Evolutionary conservation across 2,888 invertebrate genomes (phyloP), one percentile per base, ranked within the genome.

Genomic region (Diloba caeruleocephala): DNA sequence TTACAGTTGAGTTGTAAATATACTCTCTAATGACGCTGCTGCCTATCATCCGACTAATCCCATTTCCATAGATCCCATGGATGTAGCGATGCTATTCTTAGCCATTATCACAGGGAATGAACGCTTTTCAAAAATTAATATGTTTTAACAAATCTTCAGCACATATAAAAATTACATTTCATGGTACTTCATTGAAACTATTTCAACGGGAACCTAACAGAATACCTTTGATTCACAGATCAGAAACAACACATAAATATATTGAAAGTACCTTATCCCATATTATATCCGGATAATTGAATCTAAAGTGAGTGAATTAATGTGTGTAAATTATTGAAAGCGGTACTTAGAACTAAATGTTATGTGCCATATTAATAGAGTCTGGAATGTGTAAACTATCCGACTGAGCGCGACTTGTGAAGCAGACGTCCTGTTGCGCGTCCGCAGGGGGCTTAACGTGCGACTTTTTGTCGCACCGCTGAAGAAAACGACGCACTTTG

Each of bases 391-490:
- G 75, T 76, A 74, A 76, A 73, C 59, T 62, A 50, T 59, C 25
- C 23, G 33, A 42, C 29, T 37, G 54, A 44, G 65, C 65, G 73
- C 58, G 73, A 61, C 58, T 56, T 57, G 58, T 71, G 57, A 46
- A 28, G 53, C 49, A 42, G 76, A 57, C 74, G 68, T 66, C 84
- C 77, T 69, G 77, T 80, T 55, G 81, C 45, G 81, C 68, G 74
- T 21, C 82, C 15, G 63, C 76, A 66, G 86, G 87, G 78, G 71
- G 78, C 66, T 71, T 43, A 51, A 80, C 75, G 82, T 81, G 87
- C 82, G 80, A 86, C 78, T 85, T 86, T 87, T 87, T 86, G 79
- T 79, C 80, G 73, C 81, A 44, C 62, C 57, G 61, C 53, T 33
- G 51, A n/a, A 26, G 45, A 45, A 66, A 62, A 62, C 25, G 9